Evolutionary conservation across 2,113 vertebrate genomes (phyloP).

Genomic region (Mus spicilegus): DNA sequence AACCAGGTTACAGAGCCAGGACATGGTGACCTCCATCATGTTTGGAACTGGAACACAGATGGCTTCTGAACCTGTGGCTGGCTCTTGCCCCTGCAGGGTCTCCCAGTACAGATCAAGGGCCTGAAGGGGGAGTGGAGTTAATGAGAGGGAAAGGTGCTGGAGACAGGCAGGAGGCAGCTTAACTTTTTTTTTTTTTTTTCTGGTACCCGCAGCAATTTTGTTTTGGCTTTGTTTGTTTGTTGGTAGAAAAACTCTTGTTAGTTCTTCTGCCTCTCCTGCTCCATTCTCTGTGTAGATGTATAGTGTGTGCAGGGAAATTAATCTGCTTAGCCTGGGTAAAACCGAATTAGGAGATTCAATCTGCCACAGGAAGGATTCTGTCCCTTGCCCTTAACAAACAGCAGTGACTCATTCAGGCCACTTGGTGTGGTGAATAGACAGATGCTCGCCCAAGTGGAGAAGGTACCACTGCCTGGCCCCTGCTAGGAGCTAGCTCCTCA

Average conservation of each 20-base stretch:
- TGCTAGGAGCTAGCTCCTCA: not conserved
- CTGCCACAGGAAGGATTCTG: conserved; percentile 62
- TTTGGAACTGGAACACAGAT: not conserved
- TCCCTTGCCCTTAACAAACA: not conserved
- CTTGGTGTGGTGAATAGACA: not conserved
- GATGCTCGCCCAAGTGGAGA: not conserved
- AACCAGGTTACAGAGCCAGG: not conserved
- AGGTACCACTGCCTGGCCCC: not conserved
- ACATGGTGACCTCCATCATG: not conserved
- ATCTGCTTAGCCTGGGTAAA: conserved; percentile 70
- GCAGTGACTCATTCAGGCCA: conserved; percentile 36
- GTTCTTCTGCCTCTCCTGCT: not conserved
- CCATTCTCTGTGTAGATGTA: not conserved
- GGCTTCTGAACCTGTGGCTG: not conserved
- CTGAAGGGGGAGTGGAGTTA: not conserved
- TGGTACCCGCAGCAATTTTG: not conserved
- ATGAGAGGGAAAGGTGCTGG: not conserved
- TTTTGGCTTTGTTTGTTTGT: not conserved
- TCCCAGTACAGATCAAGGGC: not conserved
- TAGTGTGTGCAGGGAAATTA: conserved; percentile 49
- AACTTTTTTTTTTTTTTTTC: not conserved
- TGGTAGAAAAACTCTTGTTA: not conserved
- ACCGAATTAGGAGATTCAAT: conserved; percentile 66
- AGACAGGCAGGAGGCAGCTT: not conserved
- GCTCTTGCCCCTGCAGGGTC: not conserved